These are phyloP conservation scores for Aegithalos caudatus DNA, from an alignment of 2,113 vertebrate species.

Conservation along the genomic window DNA sequence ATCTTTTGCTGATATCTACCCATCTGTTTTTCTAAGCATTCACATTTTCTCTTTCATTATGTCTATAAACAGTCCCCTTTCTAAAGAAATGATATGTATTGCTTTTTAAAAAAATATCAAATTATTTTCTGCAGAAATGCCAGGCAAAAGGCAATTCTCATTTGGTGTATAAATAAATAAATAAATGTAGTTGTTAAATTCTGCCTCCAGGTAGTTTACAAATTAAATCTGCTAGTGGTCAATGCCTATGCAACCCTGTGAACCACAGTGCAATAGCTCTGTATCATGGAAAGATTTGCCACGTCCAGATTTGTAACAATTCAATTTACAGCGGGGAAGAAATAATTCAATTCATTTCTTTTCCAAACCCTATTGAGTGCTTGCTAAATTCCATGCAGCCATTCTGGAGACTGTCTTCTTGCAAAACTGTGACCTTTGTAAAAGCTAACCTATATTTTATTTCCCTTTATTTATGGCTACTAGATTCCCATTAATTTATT, in stretches of 20 bases:
- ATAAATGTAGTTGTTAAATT: neutral
- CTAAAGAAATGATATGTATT: neutral
- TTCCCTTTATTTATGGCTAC: neutral
- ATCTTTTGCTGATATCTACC: neutral
- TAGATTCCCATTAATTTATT: neutral
- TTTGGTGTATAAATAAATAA: neutral
- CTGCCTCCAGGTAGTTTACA: neutral
- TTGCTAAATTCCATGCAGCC: neutral
- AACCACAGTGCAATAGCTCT: neutral
- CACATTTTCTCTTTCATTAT: neutral
- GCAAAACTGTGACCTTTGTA: neutral
- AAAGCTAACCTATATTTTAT: neutral
- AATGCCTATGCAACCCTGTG: neutral
- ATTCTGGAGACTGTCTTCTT: neutral
- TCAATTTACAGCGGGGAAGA: neutral
- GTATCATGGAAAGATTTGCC: neutral
- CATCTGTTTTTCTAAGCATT: constrained; percentile 25
- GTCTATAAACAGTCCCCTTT: neutral
- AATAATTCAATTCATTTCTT: neutral
- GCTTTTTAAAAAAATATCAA: neutral
- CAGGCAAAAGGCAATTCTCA: neutral
- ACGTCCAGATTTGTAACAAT: neutral
- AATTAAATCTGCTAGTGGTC: neutral
- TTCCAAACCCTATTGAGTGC: neutral
- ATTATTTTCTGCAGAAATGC: neutral